phyloP scores from a whole-genome alignment of 2,888 invertebrate genomes.

The Lepidocyrtoides sp. region DNA sequence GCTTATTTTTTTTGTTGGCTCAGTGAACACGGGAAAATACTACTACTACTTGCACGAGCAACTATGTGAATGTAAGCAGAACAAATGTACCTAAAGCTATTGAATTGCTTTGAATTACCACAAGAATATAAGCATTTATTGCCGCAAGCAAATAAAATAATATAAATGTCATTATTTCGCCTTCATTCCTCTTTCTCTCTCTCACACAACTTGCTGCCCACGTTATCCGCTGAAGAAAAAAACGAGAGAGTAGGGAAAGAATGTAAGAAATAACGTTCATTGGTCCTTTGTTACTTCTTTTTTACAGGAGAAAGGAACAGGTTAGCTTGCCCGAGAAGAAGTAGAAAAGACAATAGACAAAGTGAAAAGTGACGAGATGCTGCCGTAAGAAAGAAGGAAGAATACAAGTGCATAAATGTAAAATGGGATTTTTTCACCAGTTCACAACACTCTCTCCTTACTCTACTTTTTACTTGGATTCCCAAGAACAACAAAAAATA shows the following conservation, averaged over 20 bases:
- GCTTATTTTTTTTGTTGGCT: background rate
- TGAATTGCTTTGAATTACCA: background rate
- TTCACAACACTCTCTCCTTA: background rate
- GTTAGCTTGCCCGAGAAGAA: background rate
- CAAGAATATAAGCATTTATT: background rate
- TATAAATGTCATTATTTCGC: slow-evolving; percentile 50
- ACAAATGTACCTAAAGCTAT: background rate
- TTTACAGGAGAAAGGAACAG: background rate
- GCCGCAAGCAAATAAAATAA: slow-evolving; percentile 45
- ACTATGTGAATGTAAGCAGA: slow-evolving; percentile 8
- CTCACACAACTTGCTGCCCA: no score
- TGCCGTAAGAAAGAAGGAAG: background rate
- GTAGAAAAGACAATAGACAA: background rate
- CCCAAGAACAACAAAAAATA: background rate
- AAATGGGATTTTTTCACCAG: background rate
- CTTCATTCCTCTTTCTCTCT: slow-evolving; percentile 18
- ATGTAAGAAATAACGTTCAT: slow-evolving; percentile 39
- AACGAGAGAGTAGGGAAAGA: background rate
- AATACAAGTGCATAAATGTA: background rate
- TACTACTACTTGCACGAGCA: no score
- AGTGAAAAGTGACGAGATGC: background rate
- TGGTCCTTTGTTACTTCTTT: background rate
- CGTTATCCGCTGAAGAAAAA: background rate
- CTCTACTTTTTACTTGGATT: background rate
- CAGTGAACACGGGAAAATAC: background rate